Base-by-base conservation (phyloP, 2,113 vertebrate genomes). In the Ahaetulla prasina region DNA sequence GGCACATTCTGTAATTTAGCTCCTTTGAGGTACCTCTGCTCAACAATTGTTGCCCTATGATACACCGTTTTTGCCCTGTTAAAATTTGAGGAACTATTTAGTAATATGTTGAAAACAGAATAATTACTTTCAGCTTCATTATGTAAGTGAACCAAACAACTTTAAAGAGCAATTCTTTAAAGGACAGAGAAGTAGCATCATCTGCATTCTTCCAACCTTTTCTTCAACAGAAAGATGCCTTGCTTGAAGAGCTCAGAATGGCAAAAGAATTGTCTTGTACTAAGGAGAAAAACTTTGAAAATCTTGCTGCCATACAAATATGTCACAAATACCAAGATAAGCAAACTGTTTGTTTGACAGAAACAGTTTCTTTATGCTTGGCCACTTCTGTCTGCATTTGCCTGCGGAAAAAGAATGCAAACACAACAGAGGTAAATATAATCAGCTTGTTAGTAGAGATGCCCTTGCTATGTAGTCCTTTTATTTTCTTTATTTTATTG, bases 171-270 rank as follows among this genome's bases (percentile, higher is more conserved):
- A 80, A 39, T 80, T 80, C 16, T 80, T 80, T 39, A 80, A 80
- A 39, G 1, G 68, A 39, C 35, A 39, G 35, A 80, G 68, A 80
- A 80, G 39, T 80, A 20, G 20, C n/a, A 39, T 80, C 35, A 39
- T 50, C 60, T 90, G 68, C 91, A n/a, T 87, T 86, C 94, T 89
- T 2, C 50, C 93, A 55, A 2, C 2, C 2, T 8, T 7, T 57
- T 93, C 22, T 93, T 92, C 91, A 95, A 88, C 95, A 98, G 98
- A 98, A 98, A 93, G 98, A 98, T 90, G 52, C 97, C 87, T 96
- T 98, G 93, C 96, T 97, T 0, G 93, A 94, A 0, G 97, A 98
- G 93, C 96, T 98, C 35, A 96, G 97, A 8, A 35, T 8, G 49
- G 96, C 91, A 0, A 96, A 93, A 90, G 22, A 94, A 90, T 94